Base-by-base conservation (phyloP, 1,140 invertebrate species). In the Pachyrhynchus sulphureomaculatus region DNA sequence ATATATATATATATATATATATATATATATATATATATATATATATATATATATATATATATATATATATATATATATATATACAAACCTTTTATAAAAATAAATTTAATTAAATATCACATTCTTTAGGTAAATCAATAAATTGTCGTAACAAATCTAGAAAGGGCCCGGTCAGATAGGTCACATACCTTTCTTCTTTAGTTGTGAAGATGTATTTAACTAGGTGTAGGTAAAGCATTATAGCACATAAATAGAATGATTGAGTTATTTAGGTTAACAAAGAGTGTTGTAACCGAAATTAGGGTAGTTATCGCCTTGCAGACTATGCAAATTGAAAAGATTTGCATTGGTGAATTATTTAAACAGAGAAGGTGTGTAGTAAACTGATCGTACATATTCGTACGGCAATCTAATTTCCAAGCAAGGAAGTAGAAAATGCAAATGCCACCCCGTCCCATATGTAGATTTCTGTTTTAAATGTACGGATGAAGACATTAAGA, bases 401-500 rank as follows among this genome's bases (percentile, higher is more conserved):
- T 44, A 42, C 23, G 2, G 24, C 53, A 56, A 45, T 56, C 53
- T 41, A 45, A 45, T 56, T 56, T 41, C 39, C 53, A 56, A 56
- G 53, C 37, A 37, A 55, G 53, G 53, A 56, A 56, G 41, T 33
- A 45, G 39, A 18, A 45, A 20, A 49, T 48, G 56, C 56, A 58
- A 58, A 58, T 58, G 6, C 44, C 18, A 49, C 34, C 47, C 13
- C 56, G 56, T 49, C 44, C 56, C 32, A 58, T 58, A 58, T 58
- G 56, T 44, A 58, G 56, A 58, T 58, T 48, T 49, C 12, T 12
- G 21, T 58, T 48, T 58, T 34, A 37, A 58, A 51, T 24, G 21
- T 33, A 44, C 33, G 42, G 45, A 58, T 39, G 44, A 48, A 58
- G 56, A 58, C 56, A 58, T 58, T 58, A 58, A 58, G 56, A 58